These are phyloP conservation scores for Clistopyga incitator DNA, from an alignment of 2,888 invertebrate species.

Conservation along the genomic window DNA sequence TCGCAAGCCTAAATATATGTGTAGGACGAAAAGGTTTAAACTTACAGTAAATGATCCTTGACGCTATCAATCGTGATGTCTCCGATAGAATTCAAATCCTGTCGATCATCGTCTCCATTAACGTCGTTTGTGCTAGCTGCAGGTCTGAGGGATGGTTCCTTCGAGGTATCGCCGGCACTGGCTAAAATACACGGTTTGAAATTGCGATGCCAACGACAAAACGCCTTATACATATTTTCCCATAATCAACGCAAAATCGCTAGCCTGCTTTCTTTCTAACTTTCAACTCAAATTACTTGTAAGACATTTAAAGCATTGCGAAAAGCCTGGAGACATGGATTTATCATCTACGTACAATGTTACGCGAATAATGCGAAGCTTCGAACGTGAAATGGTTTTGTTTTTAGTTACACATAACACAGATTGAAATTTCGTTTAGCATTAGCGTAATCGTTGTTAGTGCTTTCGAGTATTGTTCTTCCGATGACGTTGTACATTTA, in stretches of 20 bases:
- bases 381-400: slow-evolving; percentile 18
- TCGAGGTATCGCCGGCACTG: slow-evolving; percentile 79
- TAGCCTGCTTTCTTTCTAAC: slow-evolving; percentile 13
- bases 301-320: slow-evolving; percentile 59
- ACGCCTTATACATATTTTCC: not conserved
- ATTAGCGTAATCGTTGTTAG: slow-evolving; percentile 46
- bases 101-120: slow-evolving; percentile 85
- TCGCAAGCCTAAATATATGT: too few species aligned
- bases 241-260: not conserved
- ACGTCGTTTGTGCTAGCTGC: slow-evolving; percentile 81
- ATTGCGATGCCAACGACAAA: slow-evolving; percentile 2
- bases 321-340: slow-evolving; percentile 40
- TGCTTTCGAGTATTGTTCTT: slow-evolving; percentile 24
- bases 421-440: slow-evolving; percentile 6
- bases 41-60: slow-evolving; percentile 91
- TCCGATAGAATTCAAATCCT: slow-evolving; percentile 88
- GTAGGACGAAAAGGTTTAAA: slow-evolving; percentile 30
- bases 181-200: slow-evolving; percentile 77
- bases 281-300: slow-evolving; percentile 21
- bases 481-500: not conserved
- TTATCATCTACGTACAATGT: slow-evolving; percentile 47
- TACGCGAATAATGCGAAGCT: slow-evolving; percentile 57
- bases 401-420: slow-evolving; percentile 55
- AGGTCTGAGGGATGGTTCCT: slow-evolving; percentile 79
- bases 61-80: slow-evolving; percentile 98